phyloP scores from a whole-genome alignment of 2,797 vertebrate genomes.

The Gorsachius magnificus region DNA sequence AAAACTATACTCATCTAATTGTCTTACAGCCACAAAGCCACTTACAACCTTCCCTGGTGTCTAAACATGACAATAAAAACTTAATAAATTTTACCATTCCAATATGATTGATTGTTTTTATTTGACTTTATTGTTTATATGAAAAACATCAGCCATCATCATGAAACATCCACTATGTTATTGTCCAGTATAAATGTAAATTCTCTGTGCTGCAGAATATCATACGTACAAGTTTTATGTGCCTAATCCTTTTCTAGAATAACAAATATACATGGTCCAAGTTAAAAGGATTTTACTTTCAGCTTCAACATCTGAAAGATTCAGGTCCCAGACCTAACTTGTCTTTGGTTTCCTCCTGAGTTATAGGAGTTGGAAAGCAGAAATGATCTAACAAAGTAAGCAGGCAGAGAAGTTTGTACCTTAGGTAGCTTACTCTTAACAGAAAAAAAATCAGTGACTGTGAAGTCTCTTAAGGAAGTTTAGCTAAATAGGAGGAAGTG shows the following conservation, averaged over 20 bases:
- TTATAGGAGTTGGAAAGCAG: neutral
- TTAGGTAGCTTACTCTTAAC: neutral
- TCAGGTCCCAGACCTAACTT: neutral
- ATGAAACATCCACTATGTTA: neutral
- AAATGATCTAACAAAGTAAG: neutral
- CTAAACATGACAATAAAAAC: neutral
- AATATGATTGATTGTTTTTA: neutral
- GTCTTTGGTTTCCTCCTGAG: neutral
- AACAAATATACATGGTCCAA: neutral
- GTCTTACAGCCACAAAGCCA: neutral
- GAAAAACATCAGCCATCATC: neutral
- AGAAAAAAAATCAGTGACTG: neutral
- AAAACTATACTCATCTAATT: neutral
- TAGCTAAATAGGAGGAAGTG: neutral
- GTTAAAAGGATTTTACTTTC: neutral
- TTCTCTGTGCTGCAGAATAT: neutral
- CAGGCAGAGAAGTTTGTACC: neutral
- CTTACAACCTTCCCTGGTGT: neutral
- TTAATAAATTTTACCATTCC: neutral
- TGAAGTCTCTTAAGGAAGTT: neutral
- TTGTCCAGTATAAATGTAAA: neutral
- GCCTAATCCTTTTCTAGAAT: neutral
- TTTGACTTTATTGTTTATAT: neutral
- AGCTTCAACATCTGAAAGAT: neutral
- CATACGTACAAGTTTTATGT: neutral